Evolutionary conservation across 2,888 invertebrate genomes (phyloP).

Genomic region (Anodontia alba): DNA sequence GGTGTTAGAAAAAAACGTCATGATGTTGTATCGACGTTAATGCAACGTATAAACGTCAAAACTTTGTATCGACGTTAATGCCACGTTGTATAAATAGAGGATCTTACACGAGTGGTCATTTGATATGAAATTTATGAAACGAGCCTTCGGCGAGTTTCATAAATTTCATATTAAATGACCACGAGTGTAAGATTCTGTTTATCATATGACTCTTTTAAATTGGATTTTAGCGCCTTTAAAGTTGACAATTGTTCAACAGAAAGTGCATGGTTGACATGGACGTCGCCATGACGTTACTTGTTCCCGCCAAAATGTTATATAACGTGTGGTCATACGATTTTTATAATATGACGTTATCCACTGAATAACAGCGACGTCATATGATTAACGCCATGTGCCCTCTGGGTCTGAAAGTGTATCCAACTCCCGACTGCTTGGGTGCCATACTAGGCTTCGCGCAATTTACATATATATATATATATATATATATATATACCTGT

Average conservation of each 20-base stretch:
- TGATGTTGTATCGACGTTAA: no score
- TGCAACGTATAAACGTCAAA: no score
- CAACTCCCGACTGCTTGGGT: no score
- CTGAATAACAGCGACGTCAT: not conserved
- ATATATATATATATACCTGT: no score
- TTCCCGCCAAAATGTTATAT: not conserved
- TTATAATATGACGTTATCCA: not conserved
- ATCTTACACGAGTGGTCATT: not conserved
- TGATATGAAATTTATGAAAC: not conserved
- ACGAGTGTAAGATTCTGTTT: not conserved
- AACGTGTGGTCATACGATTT: not conserved
- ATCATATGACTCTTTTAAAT: not conserved
- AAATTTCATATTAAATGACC: not conserved
- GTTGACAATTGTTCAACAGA: not conserved
- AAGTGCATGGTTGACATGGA: not conserved
- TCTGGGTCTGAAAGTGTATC: no score
- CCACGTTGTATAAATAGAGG: no score
- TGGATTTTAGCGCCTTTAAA: not conserved
- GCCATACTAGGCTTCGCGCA: no score
- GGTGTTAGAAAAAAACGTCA: no score
- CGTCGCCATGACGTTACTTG: not conserved
- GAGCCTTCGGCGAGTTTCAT: not conserved
- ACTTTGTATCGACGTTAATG: no score
- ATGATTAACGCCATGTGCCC: not conserved
- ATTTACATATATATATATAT: no score